phyloP scores from a whole-genome alignment of 1,140 invertebrate species.

The Zaprionus davidi region DNA sequence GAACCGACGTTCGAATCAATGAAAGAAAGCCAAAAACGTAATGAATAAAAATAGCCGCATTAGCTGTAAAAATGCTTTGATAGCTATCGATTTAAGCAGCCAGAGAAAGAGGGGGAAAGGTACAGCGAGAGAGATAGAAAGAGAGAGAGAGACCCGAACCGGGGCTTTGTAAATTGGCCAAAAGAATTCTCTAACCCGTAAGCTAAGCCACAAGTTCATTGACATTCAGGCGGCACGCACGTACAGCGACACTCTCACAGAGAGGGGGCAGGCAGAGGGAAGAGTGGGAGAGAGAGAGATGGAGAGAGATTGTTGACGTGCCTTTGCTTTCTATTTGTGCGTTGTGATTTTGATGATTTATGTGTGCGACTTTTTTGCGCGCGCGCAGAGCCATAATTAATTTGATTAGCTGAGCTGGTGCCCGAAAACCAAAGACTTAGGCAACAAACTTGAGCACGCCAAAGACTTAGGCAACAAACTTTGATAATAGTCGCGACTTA shows the following conservation, averaged over 20 bases:
- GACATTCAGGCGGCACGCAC: constrained; percentile 48
- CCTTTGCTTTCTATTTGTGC: constrained; percentile 67
- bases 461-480: constrained; percentile 66
- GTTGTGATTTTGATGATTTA: constrained; percentile 55
- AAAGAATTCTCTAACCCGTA: constrained; percentile 73
- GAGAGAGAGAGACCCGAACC: constrained; percentile 23
- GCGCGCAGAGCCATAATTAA: constrained; percentile 45
- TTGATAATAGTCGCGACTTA: constrained; percentile 14
- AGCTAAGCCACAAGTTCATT: constrained; percentile 66
- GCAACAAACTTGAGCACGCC: constrained; percentile 34
- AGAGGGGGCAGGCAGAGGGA: neutral
- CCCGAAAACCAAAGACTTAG: constrained; percentile 40
- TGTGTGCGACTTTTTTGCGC: constrained; percentile 32
- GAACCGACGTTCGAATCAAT: constrained; percentile 50
- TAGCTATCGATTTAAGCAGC: constrained; percentile 76
- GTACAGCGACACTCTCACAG: constrained; percentile 56
- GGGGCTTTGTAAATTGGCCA: constrained; percentile 74
- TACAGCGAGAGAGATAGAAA: constrained; percentile 20
- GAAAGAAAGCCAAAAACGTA: constrained; percentile 75
- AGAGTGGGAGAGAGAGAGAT: neutral
- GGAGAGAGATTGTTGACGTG: constrained; percentile 15
- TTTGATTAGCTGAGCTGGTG: constrained; percentile 59
- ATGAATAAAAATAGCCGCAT: constrained; percentile 83
- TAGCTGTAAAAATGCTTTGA: constrained; percentile 80
- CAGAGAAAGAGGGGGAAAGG: constrained; percentile 15